Conservation (phyloP, 2,797 vertebrate species). For the Sebastes vulpes region DNA sequence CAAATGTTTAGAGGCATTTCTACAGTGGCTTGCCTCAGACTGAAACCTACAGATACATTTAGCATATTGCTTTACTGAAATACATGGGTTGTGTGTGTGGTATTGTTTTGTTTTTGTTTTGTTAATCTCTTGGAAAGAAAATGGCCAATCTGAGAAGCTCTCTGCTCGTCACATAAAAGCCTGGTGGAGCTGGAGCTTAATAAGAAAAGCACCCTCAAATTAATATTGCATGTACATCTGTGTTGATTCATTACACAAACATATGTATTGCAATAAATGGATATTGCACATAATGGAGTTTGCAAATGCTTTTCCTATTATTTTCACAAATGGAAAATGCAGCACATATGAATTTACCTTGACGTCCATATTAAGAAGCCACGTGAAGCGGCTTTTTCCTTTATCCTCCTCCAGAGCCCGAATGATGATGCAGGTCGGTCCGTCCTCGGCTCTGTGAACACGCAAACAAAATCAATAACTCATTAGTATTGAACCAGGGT, state of each 20-base stretch:
- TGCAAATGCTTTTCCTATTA: not conserved
- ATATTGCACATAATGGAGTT: not conserved
- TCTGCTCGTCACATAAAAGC: not conserved
- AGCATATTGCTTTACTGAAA: not conserved
- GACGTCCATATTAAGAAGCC: conserved; percentile 89
- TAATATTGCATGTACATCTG: not conserved
- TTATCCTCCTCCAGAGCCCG: conserved; percentile 59
- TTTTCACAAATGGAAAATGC: not conserved
- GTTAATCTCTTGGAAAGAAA: not conserved
- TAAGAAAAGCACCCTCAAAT: not conserved
- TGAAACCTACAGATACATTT: not conserved
- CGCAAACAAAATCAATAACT: not conserved
- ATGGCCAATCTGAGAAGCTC: not conserved
- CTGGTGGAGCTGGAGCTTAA: not conserved
- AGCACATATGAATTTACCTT: conserved; percentile 77
- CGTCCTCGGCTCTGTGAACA: conserved; percentile 84
- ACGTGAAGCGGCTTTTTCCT: conserved; percentile 81
- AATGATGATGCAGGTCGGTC: conserved; percentile 89
- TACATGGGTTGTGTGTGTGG: too few species aligned
- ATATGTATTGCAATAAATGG: not conserved
- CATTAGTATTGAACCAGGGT: not conserved
- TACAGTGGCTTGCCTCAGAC: not conserved
- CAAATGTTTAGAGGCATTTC: not conserved
- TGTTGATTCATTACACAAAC: not conserved
- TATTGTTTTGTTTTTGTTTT: not conserved